Base-by-base conservation (phyloP, 2,113 vertebrate genomes). In the Seriola dumerili region DNA sequence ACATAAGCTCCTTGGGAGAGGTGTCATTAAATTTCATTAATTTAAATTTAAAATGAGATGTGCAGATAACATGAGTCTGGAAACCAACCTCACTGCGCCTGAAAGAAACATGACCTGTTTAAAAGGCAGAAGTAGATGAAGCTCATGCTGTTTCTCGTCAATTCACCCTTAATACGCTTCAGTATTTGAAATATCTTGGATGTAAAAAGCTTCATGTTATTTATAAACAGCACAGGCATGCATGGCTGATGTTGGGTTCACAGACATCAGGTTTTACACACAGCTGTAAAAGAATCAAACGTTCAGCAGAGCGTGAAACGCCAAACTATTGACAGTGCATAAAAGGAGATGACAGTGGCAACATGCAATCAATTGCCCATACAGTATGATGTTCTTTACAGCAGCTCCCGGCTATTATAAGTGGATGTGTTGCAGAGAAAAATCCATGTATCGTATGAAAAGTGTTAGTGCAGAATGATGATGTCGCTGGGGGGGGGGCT, bases 271-370 rank as follows among this genome's bases (percentile, higher is more conserved):
- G 21, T 23, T 71, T 42, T 78, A 64, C 36, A 62, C 19, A 81
- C 50, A 14, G 46, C 74, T 78, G 69, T 59, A 19, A 62, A 71
- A 29, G 2, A 86, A 85, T 87, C 78, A 13, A 84, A 44, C 23
- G 38, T 38, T 76, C 72, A 81, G 50, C 5, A 2, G 72, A 59
- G 61, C 46, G 2, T 50, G 64, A 48, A n/a, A n/a, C 32, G 36
- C 25, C 21, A 13, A 69, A 8, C 21, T 76, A 61, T 19, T 69
- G 64, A 64, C 69, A 38, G 8, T 0, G 12, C 44, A 36, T 61
- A 25, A 52, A n/a, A 36, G 11, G 54, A 14, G 13, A 61, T 36
- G 67, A 63, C 58, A 4, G 23, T 5, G n/a, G 13, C 74, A n/a
- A 38, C 12, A 54, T 10, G 23, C 42, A 65, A 54, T 92, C 87